phyloP scores from a whole-genome alignment of 2,113 vertebrate species.

The Xenus cinereus region DNA sequence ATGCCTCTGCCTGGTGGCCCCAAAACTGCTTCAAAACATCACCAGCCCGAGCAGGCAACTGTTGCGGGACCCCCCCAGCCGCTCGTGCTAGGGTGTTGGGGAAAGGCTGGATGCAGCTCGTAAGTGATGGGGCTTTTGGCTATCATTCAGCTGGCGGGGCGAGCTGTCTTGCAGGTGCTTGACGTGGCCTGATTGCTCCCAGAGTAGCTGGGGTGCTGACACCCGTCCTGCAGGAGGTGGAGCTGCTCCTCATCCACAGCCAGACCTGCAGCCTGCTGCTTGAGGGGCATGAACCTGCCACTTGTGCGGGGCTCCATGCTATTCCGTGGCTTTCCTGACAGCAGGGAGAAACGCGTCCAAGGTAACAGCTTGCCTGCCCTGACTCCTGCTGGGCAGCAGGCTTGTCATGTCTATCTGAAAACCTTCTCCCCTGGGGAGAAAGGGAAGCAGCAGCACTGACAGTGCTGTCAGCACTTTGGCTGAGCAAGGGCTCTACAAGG shows the following conservation, averaged over 20 bases:
- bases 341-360: background rate
- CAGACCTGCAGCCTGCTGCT: background rate
- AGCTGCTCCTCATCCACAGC: background rate
- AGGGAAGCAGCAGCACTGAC: background rate
- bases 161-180: background rate
- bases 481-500: background rate
- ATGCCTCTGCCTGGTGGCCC: background rate
- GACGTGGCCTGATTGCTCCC: background rate
- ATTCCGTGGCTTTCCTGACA: background rate
- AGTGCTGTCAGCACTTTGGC: background rate
- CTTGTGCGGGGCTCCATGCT: fast-evolving
- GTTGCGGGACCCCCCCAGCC: fast-evolving
- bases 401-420: background rate
- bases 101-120: background rate
- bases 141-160: fast-evolving
- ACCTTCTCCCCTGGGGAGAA: background rate
- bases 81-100: fast-evolving
- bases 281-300: background rate
- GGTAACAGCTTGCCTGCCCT: background rate
- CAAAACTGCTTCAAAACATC: background rate
- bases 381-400: background rate
- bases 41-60: background rate
- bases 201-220: background rate
- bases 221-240: background rate
- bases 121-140: background rate